Conservation (phyloP, 2,113 vertebrate genomes). For the Chroicocephalus ridibundus region DNA sequence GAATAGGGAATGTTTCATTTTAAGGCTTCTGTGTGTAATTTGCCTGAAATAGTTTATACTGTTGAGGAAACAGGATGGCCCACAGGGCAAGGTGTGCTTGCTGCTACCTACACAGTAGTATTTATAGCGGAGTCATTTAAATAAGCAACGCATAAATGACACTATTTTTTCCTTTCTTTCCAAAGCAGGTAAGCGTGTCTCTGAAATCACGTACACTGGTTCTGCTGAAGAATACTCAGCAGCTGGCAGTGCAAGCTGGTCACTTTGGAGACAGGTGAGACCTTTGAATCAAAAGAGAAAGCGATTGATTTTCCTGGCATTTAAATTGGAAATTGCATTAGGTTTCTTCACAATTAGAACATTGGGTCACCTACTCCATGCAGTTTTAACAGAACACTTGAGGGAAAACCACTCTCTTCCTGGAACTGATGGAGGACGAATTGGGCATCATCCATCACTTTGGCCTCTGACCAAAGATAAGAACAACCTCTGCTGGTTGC, state of each 20-base stretch:
- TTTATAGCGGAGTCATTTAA: background rate
- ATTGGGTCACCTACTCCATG: background rate
- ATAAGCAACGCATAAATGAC: background rate
- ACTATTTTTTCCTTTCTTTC: too few relatives aligned
- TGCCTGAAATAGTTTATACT: background rate
- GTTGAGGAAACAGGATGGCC: conserved; percentile 16
- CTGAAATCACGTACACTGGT: fast-evolving
- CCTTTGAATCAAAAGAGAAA: background rate
- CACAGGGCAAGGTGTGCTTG: background rate
- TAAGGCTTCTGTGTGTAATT: background rate
- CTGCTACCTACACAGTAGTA: background rate
- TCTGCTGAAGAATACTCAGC: background rate
- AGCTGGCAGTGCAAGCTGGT: background rate
- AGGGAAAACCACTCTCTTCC: background rate
- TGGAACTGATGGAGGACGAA: background rate
- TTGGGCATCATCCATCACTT: background rate
- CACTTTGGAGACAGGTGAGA: background rate
- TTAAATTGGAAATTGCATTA: background rate
- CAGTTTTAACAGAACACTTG: background rate
- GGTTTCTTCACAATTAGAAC: background rate
- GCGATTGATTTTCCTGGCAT: background rate
- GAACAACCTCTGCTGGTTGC: background rate
- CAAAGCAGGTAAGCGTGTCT: background rate
- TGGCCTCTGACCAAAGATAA: background rate
- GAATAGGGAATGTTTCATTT: background rate